These are phyloP conservation scores for Phoronis australis DNA, from an alignment of 2,888 invertebrate genomes.

Conservation along the genomic window DNA sequence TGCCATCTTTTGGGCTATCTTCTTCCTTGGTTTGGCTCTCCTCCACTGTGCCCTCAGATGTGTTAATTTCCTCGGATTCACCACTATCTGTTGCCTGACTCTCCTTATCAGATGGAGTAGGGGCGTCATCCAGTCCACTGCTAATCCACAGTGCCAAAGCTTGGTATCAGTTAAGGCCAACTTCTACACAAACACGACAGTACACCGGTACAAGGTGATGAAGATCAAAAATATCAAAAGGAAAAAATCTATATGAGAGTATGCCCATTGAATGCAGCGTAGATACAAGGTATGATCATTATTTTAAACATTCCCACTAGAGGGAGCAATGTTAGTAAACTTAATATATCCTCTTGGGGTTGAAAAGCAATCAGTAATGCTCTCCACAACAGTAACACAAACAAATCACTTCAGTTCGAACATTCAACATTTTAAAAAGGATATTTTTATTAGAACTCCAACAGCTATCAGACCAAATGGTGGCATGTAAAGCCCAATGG, in stretches of 20 bases:
- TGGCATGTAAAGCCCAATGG: slow-evolving; percentile 76
- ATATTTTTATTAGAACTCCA: slow-evolving; percentile 43
- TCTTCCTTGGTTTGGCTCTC: background rate
- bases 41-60: background rate
- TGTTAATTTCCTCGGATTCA: background rate
- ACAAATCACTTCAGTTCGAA: too few relatives aligned
- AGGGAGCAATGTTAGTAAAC: too few relatives aligned
- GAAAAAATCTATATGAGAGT: too few relatives aligned
- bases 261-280: too few relatives aligned
- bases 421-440: too few relatives aligned
- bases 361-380: too few relatives aligned
- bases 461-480: slow-evolving; percentile 64
- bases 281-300: too few relatives aligned
- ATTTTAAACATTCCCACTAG: too few relatives aligned
- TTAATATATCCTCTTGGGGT: too few relatives aligned
- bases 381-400: too few relatives aligned
- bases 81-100: slow-evolving; percentile 1
- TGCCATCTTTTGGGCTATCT: background rate
- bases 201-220: background rate
- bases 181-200: background rate
- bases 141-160: slow-evolving; percentile 15
- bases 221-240: too few relatives aligned
- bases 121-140: background rate
- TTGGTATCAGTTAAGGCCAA: too few relatives aligned
- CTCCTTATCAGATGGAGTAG: background rate